Evolutionary conservation across 2,888 invertebrate genomes (phyloP).

Genomic region (Mongoloraphidia duomilia): DNA sequence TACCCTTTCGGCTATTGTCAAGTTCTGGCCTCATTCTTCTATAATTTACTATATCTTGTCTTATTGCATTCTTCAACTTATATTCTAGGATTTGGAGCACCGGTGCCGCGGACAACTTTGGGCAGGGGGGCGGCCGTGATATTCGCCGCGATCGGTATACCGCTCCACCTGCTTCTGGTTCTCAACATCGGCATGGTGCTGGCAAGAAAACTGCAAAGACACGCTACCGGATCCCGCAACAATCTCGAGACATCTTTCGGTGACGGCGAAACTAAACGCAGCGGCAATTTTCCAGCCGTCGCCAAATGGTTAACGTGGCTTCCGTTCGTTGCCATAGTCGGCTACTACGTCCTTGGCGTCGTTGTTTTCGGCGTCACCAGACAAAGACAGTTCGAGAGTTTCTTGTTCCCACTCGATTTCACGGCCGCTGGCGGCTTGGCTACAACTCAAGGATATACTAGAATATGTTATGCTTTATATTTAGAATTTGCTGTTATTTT

Average conservation of each 20-base stretch:
- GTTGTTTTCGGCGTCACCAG: conserved; percentile 44
- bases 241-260: conserved; percentile 1
- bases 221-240: conserved; percentile 19
- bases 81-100: conserved; percentile 51
- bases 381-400: conserved; percentile 34
- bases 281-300: conserved; percentile 9
- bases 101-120: conserved; percentile 48
- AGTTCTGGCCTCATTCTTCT: no score
- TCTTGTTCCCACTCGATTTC: conserved; percentile 55
- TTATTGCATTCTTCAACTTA: no score
- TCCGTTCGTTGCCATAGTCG: conserved; percentile 28
- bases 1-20: no score
- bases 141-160: conserved; percentile 51
- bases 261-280: not conserved
- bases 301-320: conserved; percentile 27
- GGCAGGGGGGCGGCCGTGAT: conserved; percentile 46
- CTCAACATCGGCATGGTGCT: conserved; percentile 37
- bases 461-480: conserved; percentile 50
- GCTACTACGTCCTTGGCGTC: conserved; percentile 45
- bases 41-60: no score
- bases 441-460: conserved; percentile 37
- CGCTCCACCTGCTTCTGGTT: conserved; percentile 47
- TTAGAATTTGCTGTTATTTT: conserved; percentile 51
- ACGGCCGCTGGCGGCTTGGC: conserved; percentile 55
- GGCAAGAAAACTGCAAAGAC: conserved; percentile 33